Evolutionary conservation across 37 sponge, comb jelly and placozoan species (phyloP).

Genomic region (Geodia barretti): DNA sequence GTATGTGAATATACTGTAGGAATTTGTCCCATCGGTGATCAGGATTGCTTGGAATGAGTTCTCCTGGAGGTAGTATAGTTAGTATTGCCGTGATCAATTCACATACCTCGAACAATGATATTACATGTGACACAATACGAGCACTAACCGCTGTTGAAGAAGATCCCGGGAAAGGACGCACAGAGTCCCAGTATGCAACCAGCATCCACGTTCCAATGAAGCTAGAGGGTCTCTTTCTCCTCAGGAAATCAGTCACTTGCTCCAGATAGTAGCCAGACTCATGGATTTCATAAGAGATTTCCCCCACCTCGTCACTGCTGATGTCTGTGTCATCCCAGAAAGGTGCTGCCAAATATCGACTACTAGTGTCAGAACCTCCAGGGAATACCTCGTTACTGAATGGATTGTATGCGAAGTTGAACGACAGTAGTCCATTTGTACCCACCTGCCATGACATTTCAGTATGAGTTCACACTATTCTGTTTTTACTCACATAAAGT

Average conservation of each 20-base stretch:
- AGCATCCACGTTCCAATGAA: slow-evolving; percentile 58
- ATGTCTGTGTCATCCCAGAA: neutral
- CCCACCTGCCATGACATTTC: neutral
- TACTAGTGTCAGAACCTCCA: neutral
- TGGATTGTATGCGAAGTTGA: neutral
- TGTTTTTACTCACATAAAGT: too few relatives aligned
- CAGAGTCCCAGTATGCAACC: slow-evolving; percentile 45
- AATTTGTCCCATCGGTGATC: slow-evolving; percentile 38
- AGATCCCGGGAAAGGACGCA: slow-evolving; percentile 48
- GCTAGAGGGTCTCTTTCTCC: neutral
- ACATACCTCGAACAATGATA: neutral
- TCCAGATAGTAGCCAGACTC: neutral
- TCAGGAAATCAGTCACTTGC: neutral
- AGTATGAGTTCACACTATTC: too few relatives aligned
- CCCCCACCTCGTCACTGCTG: neutral
- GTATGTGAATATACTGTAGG: slow-evolving; percentile 51
- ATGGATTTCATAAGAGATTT: neutral
- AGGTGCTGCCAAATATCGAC: neutral
- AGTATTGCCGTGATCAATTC: too few relatives aligned
- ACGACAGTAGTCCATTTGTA: neutral
- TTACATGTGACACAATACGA: neutral
- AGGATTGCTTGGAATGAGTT: slow-evolving; percentile 56
- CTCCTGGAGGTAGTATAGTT: neutral
- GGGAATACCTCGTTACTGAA: neutral
- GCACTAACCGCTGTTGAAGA: neutral